A percentile compares a stretch with the other conserved stretches of the same genome.
These are phyloP conservation scores for Embidobia sp. DNA, from an alignment of 2,888 invertebrate genomes.

Conservation along the genomic window DNA sequence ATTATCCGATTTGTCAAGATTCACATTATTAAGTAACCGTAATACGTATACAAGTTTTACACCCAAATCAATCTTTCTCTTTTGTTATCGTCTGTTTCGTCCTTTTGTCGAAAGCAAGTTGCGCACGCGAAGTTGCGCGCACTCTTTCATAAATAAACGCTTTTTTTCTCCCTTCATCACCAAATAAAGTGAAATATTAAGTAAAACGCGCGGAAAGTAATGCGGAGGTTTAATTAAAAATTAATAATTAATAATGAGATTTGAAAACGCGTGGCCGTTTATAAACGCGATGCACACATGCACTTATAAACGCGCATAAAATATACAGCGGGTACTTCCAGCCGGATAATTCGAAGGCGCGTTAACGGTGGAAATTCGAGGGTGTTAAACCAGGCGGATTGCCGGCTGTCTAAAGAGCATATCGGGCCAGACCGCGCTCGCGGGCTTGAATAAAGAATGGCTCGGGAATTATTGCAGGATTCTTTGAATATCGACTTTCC, in stretches of 20 bases:
- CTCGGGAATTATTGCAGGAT: conserved; percentile 38
- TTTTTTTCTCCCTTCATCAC: neutral
- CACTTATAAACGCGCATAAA: conserved; percentile 24
- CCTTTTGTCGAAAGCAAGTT: no score
- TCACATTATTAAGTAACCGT: no score
- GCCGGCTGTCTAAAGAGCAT: conserved; percentile 12
- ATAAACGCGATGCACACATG: conserved; percentile 10
- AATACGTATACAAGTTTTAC: no score
- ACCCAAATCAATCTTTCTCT: no score
- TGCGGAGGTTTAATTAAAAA: conserved; percentile 33
- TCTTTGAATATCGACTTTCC: conserved; percentile 58
- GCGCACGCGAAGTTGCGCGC: no score
- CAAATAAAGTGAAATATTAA: conserved; percentile 19
- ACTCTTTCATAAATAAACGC: conserved; percentile 4
- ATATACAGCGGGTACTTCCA: conserved; percentile 15
- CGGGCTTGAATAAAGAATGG: conserved; percentile 45
- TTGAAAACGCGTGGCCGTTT: conserved; percentile 6
- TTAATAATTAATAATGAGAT: conserved; percentile 34
- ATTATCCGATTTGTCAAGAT: no score
- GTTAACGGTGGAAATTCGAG: conserved; percentile 2
- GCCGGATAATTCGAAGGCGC: conserved; percentile 9
- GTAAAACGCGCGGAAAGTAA: conserved; percentile 13
- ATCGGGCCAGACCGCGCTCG: conserved; percentile 9
- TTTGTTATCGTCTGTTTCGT: no score
- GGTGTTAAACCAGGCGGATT: conserved; percentile 7